phyloP scores from a whole-genome alignment of 1,140 invertebrate genomes.

The Sesamia nonagrioides region DNA sequence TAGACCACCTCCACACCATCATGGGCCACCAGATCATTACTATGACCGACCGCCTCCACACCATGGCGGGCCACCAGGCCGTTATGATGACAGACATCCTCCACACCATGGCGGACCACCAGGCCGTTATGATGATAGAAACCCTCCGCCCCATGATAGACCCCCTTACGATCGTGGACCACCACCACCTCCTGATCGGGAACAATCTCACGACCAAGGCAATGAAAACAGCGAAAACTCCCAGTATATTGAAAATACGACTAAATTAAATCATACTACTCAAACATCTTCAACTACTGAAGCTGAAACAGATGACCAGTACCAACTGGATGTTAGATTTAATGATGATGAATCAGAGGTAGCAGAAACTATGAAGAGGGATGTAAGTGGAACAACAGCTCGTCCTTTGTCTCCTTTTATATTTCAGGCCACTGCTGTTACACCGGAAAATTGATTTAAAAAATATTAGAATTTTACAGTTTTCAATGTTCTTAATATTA shows the following conservation, averaged over 20 bases:
- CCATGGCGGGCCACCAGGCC: conserved; percentile 7
- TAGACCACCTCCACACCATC: conserved; percentile 10
- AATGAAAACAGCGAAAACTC: not conserved
- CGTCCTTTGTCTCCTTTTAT: not conserved
- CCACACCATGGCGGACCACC: not conserved
- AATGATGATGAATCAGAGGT: not conserved
- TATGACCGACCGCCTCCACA: conserved; percentile 1
- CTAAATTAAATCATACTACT: not conserved
- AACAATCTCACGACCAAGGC: not conserved
- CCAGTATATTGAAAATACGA: not conserved
- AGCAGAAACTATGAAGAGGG: not conserved
- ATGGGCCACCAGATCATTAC: conserved; percentile 1
- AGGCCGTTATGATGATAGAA: not conserved
- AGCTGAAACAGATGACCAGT: not conserved
- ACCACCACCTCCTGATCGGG: conserved; percentile 5
- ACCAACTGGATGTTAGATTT: conserved; percentile 17
- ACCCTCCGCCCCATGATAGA: not conserved
- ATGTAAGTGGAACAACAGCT: not conserved
- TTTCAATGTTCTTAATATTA: too few relatives aligned
- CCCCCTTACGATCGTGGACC: not conserved
- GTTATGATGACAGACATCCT: conserved; percentile 1
- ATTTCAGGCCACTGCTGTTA: conserved; percentile 55
- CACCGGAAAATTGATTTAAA: conserved; percentile 43
- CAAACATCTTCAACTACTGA: conserved; percentile 11
- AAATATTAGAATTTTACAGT: too few relatives aligned